Percentiles rank a stretch among this genome's conserved stretches.
These are phyloP conservation scores for Sylvia atricapilla DNA, from an alignment of 2,113 vertebrate genomes.

Conservation along the genomic window DNA sequence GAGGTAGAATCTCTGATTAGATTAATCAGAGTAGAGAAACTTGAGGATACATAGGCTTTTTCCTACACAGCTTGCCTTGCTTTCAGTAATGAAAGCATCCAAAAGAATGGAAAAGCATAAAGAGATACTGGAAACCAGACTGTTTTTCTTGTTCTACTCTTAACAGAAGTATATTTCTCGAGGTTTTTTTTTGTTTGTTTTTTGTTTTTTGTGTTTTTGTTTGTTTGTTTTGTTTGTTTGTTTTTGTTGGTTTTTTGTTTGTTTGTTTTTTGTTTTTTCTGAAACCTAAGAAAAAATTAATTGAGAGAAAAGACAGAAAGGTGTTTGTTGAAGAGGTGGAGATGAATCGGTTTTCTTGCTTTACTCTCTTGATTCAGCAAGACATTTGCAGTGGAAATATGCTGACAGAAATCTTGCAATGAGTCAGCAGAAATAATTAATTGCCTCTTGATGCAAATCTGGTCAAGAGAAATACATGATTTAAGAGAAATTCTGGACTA, in stretches of 20 bases:
- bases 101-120: background rate
- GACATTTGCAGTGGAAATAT: background rate
- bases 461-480: background rate
- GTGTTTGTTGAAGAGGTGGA: background rate
- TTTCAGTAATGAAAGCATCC: background rate
- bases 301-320: background rate
- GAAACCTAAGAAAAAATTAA: background rate
- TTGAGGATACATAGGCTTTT: background rate
- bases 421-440: background rate
- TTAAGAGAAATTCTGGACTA: background rate
- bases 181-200: background rate
- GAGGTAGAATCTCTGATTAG: background rate
- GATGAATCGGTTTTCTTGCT: slow-evolving; percentile 1
- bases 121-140: background rate
- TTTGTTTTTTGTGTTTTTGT: background rate
- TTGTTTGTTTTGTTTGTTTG: background rate
- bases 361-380: slow-evolving; percentile 3
- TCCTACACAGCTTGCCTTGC: background rate
- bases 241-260: background rate
- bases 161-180: background rate
- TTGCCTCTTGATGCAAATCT: background rate
- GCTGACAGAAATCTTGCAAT: background rate
- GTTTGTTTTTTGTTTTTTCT: background rate
- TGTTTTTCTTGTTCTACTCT: background rate
- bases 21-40: background rate